Percentiles rank a stretch among this genome's conserved stretches.
Conservation (phyloP, 2,797 vertebrate species). For the Acanthurus lineatus region DNA sequence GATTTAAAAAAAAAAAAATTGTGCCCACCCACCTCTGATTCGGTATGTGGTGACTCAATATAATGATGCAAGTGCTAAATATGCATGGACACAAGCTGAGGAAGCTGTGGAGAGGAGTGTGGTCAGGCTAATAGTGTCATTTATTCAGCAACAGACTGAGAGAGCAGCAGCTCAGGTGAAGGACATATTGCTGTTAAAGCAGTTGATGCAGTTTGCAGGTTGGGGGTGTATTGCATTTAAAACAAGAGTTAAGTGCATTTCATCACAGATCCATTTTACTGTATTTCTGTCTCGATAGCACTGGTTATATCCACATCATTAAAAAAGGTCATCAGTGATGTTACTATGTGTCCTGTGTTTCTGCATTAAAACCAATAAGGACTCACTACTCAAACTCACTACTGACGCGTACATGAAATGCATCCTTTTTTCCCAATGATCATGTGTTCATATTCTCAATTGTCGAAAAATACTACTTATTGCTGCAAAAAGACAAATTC, state of each 20-base stretch:
- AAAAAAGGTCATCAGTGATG: no score
- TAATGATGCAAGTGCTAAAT: slow-evolving; percentile 15
- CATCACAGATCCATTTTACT: slow-evolving; percentile 34
- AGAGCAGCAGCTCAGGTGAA: slow-evolving; percentile 53
- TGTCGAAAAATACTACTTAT: no score
- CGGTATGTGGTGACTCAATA: slow-evolving; percentile 2
- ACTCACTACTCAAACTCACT: no score
- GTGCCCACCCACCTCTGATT: not conserved
- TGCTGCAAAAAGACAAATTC: no score
- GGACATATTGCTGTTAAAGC: slow-evolving; percentile 56
- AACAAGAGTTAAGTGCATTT: slow-evolving; percentile 55
- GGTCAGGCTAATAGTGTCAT: slow-evolving; percentile 48
- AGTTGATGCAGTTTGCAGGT: slow-evolving; percentile 38
- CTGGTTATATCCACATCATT: no score
- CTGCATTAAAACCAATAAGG: no score
- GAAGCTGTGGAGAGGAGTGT: slow-evolving; percentile 22
- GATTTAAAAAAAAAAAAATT: not conserved
- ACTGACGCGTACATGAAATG: no score
- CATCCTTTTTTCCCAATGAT: no score
- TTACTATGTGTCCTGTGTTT: no score
- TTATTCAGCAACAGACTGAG: slow-evolving; percentile 44
- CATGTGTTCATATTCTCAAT: no score
- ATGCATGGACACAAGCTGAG: slow-evolving; percentile 16
- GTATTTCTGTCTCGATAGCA: no score
- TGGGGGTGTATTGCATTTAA: slow-evolving; percentile 61